A percentile compares a stretch with the other conserved stretches of the same genome.
phyloP scores from a whole-genome alignment of 2,113 vertebrate species.

The Tylochromis polylepis region DNA sequence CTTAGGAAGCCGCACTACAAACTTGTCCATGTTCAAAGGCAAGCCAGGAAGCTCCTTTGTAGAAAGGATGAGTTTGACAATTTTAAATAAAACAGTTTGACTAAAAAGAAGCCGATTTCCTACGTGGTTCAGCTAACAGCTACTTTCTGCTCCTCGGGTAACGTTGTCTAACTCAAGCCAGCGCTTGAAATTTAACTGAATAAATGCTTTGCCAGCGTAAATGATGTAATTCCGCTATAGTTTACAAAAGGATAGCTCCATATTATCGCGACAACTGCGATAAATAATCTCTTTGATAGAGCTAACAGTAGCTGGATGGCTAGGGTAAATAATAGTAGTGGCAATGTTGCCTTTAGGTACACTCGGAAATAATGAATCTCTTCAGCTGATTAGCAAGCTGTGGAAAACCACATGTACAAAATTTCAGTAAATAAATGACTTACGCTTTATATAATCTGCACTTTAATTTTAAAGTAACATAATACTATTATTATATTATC shows the following conservation, averaged over 20 bases:
- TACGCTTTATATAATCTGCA: background rate
- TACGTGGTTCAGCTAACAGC: background rate
- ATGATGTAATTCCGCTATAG: background rate
- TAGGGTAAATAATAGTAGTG: background rate
- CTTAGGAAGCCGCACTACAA: constrained; percentile 77
- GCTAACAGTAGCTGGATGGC: background rate
- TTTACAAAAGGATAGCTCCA: fast-evolving
- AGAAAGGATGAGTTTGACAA: background rate
- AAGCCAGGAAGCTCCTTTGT: background rate
- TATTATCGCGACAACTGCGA: background rate
- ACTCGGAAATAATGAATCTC: background rate
- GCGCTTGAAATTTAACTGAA: background rate
- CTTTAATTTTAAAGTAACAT: background rate
- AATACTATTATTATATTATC: background rate
- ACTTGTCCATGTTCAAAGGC: constrained; percentile 80
- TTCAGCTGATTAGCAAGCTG: background rate
- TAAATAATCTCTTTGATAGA: background rate
- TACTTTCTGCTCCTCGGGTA: background rate
- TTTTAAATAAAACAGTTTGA: background rate
- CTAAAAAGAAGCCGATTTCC: background rate
- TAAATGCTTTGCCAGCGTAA: background rate
- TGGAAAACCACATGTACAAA: background rate
- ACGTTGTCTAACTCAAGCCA: background rate
- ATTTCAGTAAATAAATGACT: background rate
- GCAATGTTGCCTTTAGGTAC: background rate